Conservation (phyloP, 2,797 vertebrate species). For the Onychomys torridus region DNA sequence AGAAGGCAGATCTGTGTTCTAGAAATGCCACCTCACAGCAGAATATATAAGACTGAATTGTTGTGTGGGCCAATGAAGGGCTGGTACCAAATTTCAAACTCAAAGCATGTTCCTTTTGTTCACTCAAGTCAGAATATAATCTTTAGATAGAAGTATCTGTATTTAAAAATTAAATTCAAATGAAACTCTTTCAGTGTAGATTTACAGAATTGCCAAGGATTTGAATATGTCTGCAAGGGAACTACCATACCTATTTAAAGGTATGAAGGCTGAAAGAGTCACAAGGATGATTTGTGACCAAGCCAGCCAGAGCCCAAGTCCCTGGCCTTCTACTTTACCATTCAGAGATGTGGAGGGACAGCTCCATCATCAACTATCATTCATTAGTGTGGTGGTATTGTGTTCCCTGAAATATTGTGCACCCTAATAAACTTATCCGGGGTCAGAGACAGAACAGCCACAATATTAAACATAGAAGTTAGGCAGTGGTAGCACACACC, state of each 20-base stretch:
- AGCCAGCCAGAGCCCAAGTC: background rate
- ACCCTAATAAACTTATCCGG: too few species aligned
- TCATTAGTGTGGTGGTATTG: too few species aligned
- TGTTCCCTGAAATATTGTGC: too few species aligned
- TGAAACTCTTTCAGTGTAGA: slow-evolving; percentile 1
- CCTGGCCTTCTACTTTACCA: background rate
- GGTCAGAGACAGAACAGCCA: too few species aligned
- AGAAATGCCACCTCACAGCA: slow-evolving; percentile 31
- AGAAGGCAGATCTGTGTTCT: background rate
- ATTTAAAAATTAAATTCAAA: slow-evolving; percentile 28
- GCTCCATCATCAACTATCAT: background rate
- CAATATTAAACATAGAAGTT: too few species aligned
- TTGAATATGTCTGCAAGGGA: background rate
- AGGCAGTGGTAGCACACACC: too few species aligned
- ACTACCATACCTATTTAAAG: background rate
- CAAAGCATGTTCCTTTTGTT: background rate
- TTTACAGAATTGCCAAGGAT: background rate
- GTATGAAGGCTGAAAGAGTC: background rate
- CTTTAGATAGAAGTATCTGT: background rate
- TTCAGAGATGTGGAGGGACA: background rate
- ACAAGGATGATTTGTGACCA: background rate
- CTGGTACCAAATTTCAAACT: slow-evolving; percentile 24
- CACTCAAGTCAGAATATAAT: background rate
- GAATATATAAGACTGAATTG: background rate
- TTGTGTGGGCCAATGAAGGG: background rate